Evolutionary conservation across 2,797 vertebrate genomes (phyloP), one percentile per base, ranked within the genome.

Genomic region (Decapterus maruadsi): DNA sequence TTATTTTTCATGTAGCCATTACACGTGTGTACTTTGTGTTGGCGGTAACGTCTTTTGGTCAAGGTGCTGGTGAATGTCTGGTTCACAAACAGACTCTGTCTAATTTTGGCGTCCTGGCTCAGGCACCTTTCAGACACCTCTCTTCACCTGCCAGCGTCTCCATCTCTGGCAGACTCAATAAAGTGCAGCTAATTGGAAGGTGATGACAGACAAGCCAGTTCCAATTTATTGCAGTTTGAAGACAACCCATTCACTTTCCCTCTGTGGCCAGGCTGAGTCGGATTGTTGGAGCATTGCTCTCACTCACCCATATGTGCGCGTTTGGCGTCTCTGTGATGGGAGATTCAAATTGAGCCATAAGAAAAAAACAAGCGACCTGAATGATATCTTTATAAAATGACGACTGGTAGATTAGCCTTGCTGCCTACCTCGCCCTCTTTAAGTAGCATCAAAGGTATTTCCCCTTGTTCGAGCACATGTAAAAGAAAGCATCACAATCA

Each of bases 161-260:
- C 86, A 84, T 96, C 94, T 95, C 90, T 86, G 6, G 88, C 91
- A 93, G 92, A 91, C 78, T 62, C 92, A 93, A 94, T 93, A 96
- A 94, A 94, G 92, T 86, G 78, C 78, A 83, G 82, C 82, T 96
- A 95, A 96, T 95, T 95, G 95, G 92, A 83, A 95, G 70, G 93
- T 79, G 95, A 94, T 94, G 96, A 96, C 92, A 94, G 92, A 93
- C 86, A 82, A 82, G 87, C 75, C 75, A 67, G 87, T 89, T 79
- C 84, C 90, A 91, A 92, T 95, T 94, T 88, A 86, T 90, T 83
- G 83, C 85, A 78, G 85, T 91, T 87, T 92, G 83, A 93, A 93
- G 91, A 92, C 80, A 89, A 82, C 82, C 92, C 81, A 77, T 90
- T 78, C 65, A 81, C 90, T 91, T 90, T 87, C 78, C 62, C 79